Evolutionary conservation across 2,888 invertebrate species (phyloP).

Genomic region (Chironomus tentans): DNA sequence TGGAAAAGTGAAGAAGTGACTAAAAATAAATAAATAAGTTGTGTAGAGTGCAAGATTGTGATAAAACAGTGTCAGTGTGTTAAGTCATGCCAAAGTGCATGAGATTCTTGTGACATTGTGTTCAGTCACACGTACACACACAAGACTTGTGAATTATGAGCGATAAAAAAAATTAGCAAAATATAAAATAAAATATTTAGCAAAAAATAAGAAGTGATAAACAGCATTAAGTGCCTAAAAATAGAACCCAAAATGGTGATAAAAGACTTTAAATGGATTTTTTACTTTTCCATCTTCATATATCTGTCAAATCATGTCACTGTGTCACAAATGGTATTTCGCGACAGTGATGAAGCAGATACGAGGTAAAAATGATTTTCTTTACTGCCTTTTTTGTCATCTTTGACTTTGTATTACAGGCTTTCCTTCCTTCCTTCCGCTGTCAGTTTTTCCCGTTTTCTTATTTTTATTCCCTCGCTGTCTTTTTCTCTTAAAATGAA

Average conservation of each 20-base stretch:
- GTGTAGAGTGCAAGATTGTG: neutral
- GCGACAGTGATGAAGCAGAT: neutral
- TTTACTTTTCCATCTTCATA: neutral
- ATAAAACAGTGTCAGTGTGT: neutral
- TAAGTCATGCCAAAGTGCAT: too few species aligned
- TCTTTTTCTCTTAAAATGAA: too few species aligned
- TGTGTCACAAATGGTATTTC: neutral
- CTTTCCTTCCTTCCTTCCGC: neutral
- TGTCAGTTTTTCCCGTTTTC: neutral
- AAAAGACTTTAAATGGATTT: slow-evolving; percentile 6
- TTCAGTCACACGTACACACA: too few species aligned
- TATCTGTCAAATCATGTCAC: neutral
- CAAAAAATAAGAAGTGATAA: too few species aligned
- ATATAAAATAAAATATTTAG: neutral
- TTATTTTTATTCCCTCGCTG: too few species aligned
- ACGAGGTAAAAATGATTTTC: neutral
- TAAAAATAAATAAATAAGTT: neutral
- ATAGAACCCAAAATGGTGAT: neutral
- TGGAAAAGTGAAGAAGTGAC: neutral
- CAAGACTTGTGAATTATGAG: too few species aligned
- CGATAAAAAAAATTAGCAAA: neutral
- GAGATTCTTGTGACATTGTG: too few species aligned
- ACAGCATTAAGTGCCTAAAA: too few species aligned
- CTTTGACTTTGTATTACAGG: neutral
- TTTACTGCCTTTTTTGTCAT: neutral